Evolutionary conservation across 2,113 vertebrate genomes (phyloP).

Genomic region (Lamprotornis superbus): DNA sequence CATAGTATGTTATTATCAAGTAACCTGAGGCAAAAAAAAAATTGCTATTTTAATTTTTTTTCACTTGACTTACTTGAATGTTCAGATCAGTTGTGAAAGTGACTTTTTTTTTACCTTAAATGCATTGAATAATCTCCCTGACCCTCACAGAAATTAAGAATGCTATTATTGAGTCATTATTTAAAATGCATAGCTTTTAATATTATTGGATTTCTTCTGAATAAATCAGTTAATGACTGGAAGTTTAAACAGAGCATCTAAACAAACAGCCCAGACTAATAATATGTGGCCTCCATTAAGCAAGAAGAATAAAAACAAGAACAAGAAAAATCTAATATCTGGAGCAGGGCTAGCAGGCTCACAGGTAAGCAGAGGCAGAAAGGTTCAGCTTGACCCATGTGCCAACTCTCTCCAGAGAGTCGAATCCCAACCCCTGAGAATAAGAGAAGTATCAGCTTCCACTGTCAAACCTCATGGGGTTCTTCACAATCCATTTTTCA

Average conservation of each 20-base stretch:
- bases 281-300: not conserved
- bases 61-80: not conserved
- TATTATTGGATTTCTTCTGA: not conserved
- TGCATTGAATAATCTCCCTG: not conserved
- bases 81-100: not conserved
- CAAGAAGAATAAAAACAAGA: not conserved
- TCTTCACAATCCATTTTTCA: not conserved
- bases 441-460: not conserved
- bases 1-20: not conserved
- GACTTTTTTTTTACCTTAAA: not conserved
- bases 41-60: not conserved
- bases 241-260: not conserved
- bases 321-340: not conserved
- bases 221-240: not conserved
- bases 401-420: not conserved
- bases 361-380: not conserved
- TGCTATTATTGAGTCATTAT: not conserved
- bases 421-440: not conserved
- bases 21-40: not conserved
- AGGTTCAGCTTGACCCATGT: not conserved
- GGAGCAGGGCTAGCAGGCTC: not conserved
- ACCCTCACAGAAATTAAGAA: not conserved
- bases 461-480: not conserved
- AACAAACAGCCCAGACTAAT: not conserved
- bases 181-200: not conserved